phyloP scores from a whole-genome alignment of 1,140 invertebrate genomes.

The Nymphalis io region DNA sequence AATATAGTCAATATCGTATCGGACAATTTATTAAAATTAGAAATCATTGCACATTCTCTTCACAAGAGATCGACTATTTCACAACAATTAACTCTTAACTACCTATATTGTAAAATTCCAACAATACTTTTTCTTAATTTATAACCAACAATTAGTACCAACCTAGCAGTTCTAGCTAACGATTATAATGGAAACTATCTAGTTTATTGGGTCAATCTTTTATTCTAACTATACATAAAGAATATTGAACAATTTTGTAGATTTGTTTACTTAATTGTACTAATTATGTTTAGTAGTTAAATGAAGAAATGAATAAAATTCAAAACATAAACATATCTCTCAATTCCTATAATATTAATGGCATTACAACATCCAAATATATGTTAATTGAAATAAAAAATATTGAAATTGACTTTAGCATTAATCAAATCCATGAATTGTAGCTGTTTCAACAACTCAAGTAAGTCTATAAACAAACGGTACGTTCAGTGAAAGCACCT shows the following conservation, averaged over 20 bases:
- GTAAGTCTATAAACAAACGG: slow-evolving; percentile 62
- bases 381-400: not conserved
- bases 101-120: slow-evolving; percentile 9
- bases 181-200: slow-evolving; percentile 23
- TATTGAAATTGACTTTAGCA: slow-evolving; percentile 2
- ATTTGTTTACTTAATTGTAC: not conserved
- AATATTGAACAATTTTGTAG: not conserved
- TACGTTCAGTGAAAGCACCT: slow-evolving; percentile 71
- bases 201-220: slow-evolving; percentile 19
- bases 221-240: slow-evolving; percentile 12
- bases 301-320: not conserved
- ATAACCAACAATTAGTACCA: slow-evolving; percentile 13
- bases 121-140: slow-evolving; percentile 16
- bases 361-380: not conserved
- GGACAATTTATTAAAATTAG: not conserved
- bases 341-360: slow-evolving; percentile 9
- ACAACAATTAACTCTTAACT: slow-evolving; percentile 21
- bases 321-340: not conserved
- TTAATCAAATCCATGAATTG: not conserved
- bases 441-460: not conserved
- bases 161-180: slow-evolving; percentile 25
- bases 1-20: not conserved
- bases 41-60: slow-evolving; percentile 5
- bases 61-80: not conserved
- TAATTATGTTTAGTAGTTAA: not conserved